Percentiles rank a stretch among this genome's conserved stretches.
Evolutionary conservation across 2,797 vertebrate genomes (phyloP).

Genomic region (Eospalax fontanierii): DNA sequence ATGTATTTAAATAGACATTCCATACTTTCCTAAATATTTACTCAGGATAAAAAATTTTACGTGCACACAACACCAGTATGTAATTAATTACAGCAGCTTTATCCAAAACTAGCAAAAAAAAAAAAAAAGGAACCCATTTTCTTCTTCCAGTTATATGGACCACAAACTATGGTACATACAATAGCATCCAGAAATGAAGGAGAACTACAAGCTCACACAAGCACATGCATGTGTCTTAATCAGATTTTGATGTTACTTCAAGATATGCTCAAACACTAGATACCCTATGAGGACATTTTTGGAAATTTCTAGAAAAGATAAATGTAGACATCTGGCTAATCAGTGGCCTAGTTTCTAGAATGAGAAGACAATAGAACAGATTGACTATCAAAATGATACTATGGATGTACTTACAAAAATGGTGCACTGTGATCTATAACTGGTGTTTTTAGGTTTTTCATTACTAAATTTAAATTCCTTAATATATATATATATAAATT

Average conservation of each 20-base stretch:
- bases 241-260: neutral
- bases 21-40: neutral
- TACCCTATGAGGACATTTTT: neutral
- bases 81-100: neutral
- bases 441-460: neutral
- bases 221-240: neutral
- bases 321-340: neutral
- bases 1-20: neutral
- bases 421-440: no score
- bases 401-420: no score
- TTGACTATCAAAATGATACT: neutral
- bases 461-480: neutral
- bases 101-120: neutral
- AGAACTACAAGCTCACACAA: neutral
- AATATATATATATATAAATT: no score
- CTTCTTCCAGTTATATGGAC: neutral
- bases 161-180: neutral
- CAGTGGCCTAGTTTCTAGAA: neutral
- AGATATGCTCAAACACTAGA: neutral
- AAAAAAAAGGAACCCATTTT: neutral
- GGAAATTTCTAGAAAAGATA: neutral
- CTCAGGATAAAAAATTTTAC: neutral
- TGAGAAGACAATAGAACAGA: accelerated
- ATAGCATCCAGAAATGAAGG: neutral
- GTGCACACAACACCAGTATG: neutral